phyloP scores from a whole-genome alignment of 2,113 vertebrate species.

The Galbula dea region DNA sequence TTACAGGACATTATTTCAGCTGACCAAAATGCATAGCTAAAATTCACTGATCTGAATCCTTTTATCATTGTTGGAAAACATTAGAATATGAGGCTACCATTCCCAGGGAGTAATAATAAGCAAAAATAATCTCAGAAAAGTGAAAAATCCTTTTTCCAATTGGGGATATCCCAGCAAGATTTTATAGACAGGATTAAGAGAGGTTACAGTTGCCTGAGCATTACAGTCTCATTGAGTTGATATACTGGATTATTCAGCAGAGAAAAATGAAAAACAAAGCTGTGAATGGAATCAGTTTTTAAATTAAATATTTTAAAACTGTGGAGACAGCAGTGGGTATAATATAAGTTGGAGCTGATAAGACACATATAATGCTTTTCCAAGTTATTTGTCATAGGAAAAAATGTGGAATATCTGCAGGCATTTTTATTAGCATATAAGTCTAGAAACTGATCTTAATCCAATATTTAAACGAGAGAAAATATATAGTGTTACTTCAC shows the following conservation, averaged over 20 bases:
- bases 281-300: not conserved
- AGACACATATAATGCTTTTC: not conserved
- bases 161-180: constrained; percentile 20
- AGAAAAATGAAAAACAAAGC: not conserved
- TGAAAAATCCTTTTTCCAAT: constrained; percentile 31
- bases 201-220: not conserved
- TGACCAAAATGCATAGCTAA: not conserved
- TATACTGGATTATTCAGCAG: not conserved
- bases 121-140: constrained; percentile 31
- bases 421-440: not conserved
- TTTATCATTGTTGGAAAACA: not conserved
- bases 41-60: constrained; percentile 11
- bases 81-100: not conserved
- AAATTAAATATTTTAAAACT: not conserved
- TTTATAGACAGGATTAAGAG: constrained; percentile 9
- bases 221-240: not conserved
- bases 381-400: not conserved
- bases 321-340: not conserved
- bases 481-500: not conserved
- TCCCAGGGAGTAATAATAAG: not conserved
- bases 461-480: not conserved
- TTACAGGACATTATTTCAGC: not conserved
- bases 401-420: not conserved
- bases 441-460: not conserved
- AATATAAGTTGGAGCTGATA: not conserved